A percentile compares a stretch with the other conserved stretches of the same genome.
phyloP scores from a whole-genome alignment of 2,113 vertebrate genomes.

The Poeciliopsis turrubarensis region DNA sequence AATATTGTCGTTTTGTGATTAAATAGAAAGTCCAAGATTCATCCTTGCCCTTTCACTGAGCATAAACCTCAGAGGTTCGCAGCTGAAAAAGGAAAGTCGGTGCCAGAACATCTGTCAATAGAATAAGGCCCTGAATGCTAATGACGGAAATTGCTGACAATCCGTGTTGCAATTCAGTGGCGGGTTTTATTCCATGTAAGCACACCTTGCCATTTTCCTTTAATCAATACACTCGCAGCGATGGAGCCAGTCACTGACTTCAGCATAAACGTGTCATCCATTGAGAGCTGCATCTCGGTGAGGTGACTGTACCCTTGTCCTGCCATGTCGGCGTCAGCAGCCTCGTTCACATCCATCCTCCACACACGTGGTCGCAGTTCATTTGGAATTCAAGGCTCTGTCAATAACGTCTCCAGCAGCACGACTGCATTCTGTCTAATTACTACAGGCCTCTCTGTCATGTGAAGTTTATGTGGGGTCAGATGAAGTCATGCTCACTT shows the following conservation, averaged over 20 bases:
- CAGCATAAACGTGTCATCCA: constrained; percentile 64
- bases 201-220: constrained; percentile 51
- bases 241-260: constrained; percentile 49
- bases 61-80: constrained; percentile 24
- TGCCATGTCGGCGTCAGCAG: constrained; percentile 57
- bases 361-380: constrained; percentile 37
- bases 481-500: constrained; percentile 27
- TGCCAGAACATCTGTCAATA: constrained; percentile 59
- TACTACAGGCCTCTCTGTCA: constrained; percentile 41
- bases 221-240: constrained; percentile 63
- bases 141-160: constrained; percentile 73
- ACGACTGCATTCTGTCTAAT: constrained; percentile 47
- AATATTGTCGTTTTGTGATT: not conserved
- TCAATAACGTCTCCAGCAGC: constrained; percentile 48
- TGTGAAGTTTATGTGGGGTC: constrained; percentile 37
- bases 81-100: not conserved
- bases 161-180: constrained; percentile 61
- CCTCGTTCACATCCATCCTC: constrained; percentile 40
- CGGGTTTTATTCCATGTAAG: constrained; percentile 57
- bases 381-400: constrained; percentile 44
- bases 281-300: constrained; percentile 44
- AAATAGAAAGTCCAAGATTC: constrained; percentile 17
- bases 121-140: constrained; percentile 57
- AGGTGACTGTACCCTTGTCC: constrained; percentile 58
- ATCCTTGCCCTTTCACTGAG: not conserved